Conservation (phyloP, 2,797 vertebrate genomes). For the Coranthus polyacanthus region DNA sequence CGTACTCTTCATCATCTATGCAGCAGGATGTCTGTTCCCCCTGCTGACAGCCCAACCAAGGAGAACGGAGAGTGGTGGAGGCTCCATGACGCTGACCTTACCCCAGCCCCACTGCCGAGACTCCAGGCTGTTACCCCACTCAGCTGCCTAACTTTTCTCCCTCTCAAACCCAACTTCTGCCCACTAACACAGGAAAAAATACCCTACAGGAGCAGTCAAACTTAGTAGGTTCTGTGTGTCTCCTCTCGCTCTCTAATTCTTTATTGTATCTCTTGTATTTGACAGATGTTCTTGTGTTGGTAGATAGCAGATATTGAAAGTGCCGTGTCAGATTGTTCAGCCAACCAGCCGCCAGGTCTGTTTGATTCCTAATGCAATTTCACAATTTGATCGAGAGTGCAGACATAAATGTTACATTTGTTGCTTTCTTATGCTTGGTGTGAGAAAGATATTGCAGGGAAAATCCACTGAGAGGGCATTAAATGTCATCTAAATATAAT, state of each 20-base stretch:
- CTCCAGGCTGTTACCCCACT: conserved; percentile 67
- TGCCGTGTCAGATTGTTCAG: conserved; percentile 51
- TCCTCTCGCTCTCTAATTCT: conserved; percentile 39
- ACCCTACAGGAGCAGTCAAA: conserved; percentile 46
- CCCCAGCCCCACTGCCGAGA: conserved; percentile 57
- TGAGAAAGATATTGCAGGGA: conserved; percentile 57
- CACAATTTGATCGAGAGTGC: conserved; percentile 47
- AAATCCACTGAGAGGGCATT: conserved; percentile 66
- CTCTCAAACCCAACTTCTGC: conserved; percentile 65
- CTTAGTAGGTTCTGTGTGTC: conserved; percentile 16
- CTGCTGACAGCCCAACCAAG: conserved; percentile 73
- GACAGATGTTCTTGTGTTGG: conserved; percentile 67
- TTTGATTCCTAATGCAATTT: conserved; percentile 63
- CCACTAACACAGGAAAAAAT: conserved; percentile 28
- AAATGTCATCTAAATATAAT: conserved; percentile 78
- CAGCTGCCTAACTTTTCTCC: conserved; percentile 63
- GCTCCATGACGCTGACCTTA: conserved; percentile 70
- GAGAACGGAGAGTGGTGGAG: conserved; percentile 67
- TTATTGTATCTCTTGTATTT: conserved; percentile 50
- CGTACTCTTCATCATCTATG: conserved; percentile 81
- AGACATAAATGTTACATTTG: conserved; percentile 67
- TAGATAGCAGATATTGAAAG: conserved; percentile 65
- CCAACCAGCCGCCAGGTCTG: conserved; percentile 55
- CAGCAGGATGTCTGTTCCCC: conserved; percentile 72
- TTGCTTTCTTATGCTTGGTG: conserved; percentile 51